phyloP scores from a whole-genome alignment of 53 echinoderm and acorn worm species.

The Crossaster papposus region DNA sequence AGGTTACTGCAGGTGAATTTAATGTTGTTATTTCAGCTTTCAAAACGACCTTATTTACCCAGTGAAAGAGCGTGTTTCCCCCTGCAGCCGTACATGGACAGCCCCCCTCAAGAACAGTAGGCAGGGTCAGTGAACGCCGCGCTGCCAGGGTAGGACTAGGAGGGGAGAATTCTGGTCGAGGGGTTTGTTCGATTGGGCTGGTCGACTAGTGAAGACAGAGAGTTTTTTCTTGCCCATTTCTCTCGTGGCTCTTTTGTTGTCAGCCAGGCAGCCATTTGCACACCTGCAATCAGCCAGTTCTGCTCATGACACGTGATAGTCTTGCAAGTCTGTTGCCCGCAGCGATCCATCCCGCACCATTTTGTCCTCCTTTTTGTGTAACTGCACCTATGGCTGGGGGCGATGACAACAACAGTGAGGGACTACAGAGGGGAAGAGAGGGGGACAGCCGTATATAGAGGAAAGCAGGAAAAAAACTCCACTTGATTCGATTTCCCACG shows the following conservation, averaged over 20 bases:
- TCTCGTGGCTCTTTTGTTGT: conserved; percentile 59
- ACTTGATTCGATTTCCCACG: conserved; percentile 63
- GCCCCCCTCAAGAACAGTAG: conserved; percentile 44
- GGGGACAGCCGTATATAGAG: neutral
- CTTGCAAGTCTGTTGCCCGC: conserved; percentile 48
- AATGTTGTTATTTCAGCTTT: conserved; percentile 73
- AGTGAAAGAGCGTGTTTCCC: conserved; percentile 67
- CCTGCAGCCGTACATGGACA: conserved; percentile 64
- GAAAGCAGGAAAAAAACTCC: conserved; percentile 17
- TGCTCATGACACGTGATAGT: conserved; percentile 67
- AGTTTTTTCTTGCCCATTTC: neutral
- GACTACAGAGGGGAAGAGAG: neutral
- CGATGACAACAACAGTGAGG: conserved; percentile 31
- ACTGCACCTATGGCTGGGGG: conserved; percentile 60
- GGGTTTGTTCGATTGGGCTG: conserved; percentile 60
- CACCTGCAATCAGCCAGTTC: conserved; percentile 61
- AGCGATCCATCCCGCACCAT: conserved; percentile 62
- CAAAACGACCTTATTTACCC: conserved; percentile 72
- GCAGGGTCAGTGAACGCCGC: conserved; percentile 69
- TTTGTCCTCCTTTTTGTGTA: conserved; percentile 64
- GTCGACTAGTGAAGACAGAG: neutral
- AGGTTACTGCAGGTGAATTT: conserved; percentile 70
- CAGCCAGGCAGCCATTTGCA: conserved; percentile 45
- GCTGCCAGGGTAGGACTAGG: conserved; percentile 22
- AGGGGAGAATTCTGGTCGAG: conserved; percentile 44